Evolutionary conservation across 2,888 invertebrate genomes (phyloP), one percentile per base, ranked within the genome.

Genomic region (Trachelus iudaicus): DNA sequence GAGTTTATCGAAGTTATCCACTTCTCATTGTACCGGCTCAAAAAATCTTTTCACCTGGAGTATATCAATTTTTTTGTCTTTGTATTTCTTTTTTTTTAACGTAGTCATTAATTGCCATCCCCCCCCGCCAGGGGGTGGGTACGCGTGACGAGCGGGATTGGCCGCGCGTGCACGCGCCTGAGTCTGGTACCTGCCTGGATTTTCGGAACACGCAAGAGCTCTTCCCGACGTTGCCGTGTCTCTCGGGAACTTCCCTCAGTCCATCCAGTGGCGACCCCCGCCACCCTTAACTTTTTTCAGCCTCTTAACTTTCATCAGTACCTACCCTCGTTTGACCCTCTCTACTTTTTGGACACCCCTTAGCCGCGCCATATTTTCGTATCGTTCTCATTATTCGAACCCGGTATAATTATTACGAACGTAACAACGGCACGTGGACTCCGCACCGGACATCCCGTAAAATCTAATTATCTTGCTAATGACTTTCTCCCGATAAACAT

Each of bases 141-240:
- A 79, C 73, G 76, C 79, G 79, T 78, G 78, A 76, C 78, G 73
- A 78, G 74, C 35, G 2, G 31, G 34, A 13, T 23, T 12, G 33
- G 23, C 4, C n/a, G 74, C 30, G 35, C 74, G 74, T 23, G 37
- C 11, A 33, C 33, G 6, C 3, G 1, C 3, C n/a, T n/a, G n/a
- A 31, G 13, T 31, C 33, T 12, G 33, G 71, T 34, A 56, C 73
- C 69, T 34, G 79, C 34, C 56, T 82, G 78, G 83, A 86, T 79
- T 83, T 78, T 80, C 80, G 79, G 80, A 75, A 74, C 81, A 85
- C 85, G 85, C 83, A 83, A 83, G 81, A 83, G 80, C 83, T 84
- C 84, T 85, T 88, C 86, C 87, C 85, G 76, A 75, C 77, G 80
- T 77, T 83, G 81, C 84, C 84, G 84, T 86, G 84, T 87, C 83